Base-by-base conservation (phyloP, 2,797 vertebrate genomes). In the Lophotriccus pileatus region DNA sequence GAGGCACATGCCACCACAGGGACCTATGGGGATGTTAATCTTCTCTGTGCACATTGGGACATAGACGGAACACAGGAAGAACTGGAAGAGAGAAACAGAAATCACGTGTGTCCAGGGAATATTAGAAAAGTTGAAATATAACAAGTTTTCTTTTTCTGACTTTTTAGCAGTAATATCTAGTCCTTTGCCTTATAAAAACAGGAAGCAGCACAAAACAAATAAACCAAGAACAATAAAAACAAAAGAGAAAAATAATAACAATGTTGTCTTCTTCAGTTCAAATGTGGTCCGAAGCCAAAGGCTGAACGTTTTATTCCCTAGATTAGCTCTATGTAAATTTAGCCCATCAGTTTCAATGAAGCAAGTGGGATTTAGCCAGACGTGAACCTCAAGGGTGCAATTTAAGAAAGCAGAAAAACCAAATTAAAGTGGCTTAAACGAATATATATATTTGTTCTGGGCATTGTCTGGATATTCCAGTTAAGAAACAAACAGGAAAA, bases 21-120 rank as follows among this genome's bases (percentile, higher is more conserved):
- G 99, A 36, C 99, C 99, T 9, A 99, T 99, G 32, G 99, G 99
- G 97, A 99, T 99, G 91, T 99, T 99, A 78, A 99, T 99, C 98
- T 99, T 99, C 98, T 99, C 99, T 0, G 99, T 99, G 98, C 99
- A 99, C 99, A 99, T 99, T 2, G 99, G 99, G 85, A 99, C 99
- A 50, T 99, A 99, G 68, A 99, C 99, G 0, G 99, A 99, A 96
- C 99, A 99, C 93, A 99, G 98, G 98, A 99, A 99, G 97, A 99
- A 99, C 99, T 99, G 97, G 74, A 96, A 97, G 96, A 96, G 93
- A 97, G 97, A 97, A 94, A 90, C 58, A 87, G 86, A 85, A 93
- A 76, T 80, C 67, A 70, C 24, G 22, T 17, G 34, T 0, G 0
- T 73, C n/a, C 74, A 56, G 69, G 88, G 32, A 91, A 94, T 69